phyloP scores from a whole-genome alignment of 2,888 invertebrate genomes.

The Temnothorax ravouxi region DNA sequence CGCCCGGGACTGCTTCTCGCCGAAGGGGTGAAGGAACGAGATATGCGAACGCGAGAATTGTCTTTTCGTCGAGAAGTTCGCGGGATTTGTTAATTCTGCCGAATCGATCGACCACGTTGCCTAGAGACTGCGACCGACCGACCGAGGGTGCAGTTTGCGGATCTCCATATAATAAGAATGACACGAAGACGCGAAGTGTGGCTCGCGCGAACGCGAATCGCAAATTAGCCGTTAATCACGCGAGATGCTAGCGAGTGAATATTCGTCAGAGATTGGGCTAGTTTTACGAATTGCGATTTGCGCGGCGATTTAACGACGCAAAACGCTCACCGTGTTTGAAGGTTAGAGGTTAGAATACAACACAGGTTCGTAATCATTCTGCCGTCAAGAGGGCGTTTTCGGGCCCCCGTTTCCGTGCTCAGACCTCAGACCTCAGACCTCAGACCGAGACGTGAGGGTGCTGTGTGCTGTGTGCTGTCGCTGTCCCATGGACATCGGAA shows the following conservation, averaged over 20 bases:
- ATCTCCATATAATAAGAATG: not conserved
- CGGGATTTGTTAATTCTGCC: conserved; percentile 14
- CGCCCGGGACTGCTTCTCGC: too few relatives aligned
- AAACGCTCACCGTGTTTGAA: conserved; percentile 46
- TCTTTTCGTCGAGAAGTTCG: conserved; percentile 25
- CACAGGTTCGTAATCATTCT: conserved; percentile 18
- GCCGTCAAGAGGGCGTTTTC: not conserved
- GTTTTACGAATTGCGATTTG: conserved; percentile 1
- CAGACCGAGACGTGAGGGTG: too few relatives aligned
- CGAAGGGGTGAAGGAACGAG: not conserved
- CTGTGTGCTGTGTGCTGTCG: too few relatives aligned
- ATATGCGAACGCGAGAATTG: conserved; percentile 11
- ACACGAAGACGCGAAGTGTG: not conserved
- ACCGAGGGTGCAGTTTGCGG: conserved; percentile 76
- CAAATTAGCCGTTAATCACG: not conserved
- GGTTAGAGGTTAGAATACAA: conserved; percentile 37
- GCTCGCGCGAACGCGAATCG: not conserved
- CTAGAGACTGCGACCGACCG: conserved; percentile 81
- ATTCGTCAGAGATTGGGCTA: not conserved
- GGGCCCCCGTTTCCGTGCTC: too few relatives aligned
- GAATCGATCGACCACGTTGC: conserved; percentile 83
- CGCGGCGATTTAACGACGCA: not conserved
- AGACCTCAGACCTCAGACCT: too few relatives aligned
- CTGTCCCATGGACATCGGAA: too few relatives aligned
- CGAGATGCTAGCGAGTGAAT: not conserved